Evolutionary conservation across 2,888 invertebrate genomes (phyloP).

Genomic region (Silvanus unidentatus): DNA sequence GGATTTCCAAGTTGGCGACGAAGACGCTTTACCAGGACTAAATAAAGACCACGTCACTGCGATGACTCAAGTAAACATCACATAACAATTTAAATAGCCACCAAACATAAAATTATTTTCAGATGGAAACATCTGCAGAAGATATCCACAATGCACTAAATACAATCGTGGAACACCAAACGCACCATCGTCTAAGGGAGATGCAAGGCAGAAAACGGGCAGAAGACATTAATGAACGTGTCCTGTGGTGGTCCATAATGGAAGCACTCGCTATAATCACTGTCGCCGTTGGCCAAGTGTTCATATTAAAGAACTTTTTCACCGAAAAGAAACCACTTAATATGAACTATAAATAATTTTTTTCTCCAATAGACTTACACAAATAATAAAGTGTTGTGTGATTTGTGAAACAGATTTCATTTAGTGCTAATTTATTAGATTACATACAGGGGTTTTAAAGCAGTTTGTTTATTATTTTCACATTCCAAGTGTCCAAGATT

Average conservation of each 20-base stretch:
- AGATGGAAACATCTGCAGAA: conserved; percentile 91
- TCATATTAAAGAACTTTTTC: conserved; percentile 89
- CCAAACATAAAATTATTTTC: conserved; percentile 32
- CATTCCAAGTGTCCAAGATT: no score
- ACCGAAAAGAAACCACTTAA: conserved; percentile 58
- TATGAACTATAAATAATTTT: conserved; percentile 9
- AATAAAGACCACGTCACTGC: conserved; percentile 82
- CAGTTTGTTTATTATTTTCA: no score
- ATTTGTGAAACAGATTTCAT: no score
- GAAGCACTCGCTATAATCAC: conserved; percentile 80
- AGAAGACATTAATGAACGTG: conserved; percentile 92
- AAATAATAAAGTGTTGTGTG: no score
- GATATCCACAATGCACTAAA: conserved; percentile 86
- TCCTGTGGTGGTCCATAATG: conserved; percentile 87
- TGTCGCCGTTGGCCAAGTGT: conserved; percentile 86
- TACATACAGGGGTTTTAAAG: no score
- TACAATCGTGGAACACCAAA: conserved; percentile 89
- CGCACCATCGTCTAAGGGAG: conserved; percentile 92
- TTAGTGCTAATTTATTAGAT: no score
- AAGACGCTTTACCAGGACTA: conserved; percentile 74
- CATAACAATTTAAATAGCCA: background rate
- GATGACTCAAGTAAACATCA: conserved; percentile 70
- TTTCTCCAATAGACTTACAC: no score
- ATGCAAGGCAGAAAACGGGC: conserved; percentile 92
- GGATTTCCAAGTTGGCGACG: conserved; percentile 95